A percentile compares a stretch with the other conserved stretches of the same genome.
Evolutionary conservation across 2,797 vertebrate genomes (phyloP).

Genomic region (Eulemur coronatus): DNA sequence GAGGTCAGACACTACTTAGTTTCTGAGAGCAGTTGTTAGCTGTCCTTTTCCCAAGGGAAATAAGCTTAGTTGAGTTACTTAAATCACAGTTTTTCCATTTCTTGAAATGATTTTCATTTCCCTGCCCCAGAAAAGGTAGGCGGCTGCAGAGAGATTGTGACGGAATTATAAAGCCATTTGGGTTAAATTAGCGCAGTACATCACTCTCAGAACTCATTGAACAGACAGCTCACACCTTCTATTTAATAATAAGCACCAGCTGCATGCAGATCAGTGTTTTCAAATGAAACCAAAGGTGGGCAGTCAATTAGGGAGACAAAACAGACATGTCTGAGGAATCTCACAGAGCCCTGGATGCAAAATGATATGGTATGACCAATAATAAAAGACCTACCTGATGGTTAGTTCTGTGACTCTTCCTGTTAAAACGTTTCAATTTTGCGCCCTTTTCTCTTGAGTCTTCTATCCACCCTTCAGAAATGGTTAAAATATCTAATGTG

Average conservation of each 20-base stretch:
- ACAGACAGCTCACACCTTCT: background rate
- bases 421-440: background rate
- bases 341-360: background rate
- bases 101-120: conserved; percentile 57
- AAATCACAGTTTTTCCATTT: conserved; percentile 11
- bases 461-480: background rate
- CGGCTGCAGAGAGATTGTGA: background rate
- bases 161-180: conserved; percentile 14
- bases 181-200: background rate
- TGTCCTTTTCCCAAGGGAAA: conserved; percentile 18
- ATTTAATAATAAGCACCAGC: background rate
- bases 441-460: background rate
- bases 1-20: background rate
- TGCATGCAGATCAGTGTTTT: background rate
- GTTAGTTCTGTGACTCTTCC: background rate
- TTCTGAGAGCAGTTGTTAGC: background rate
- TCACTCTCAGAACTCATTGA: background rate
- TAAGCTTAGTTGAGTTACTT: background rate
- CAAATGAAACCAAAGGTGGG: background rate
- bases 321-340: background rate
- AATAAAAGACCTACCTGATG: background rate
- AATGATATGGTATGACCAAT: background rate
- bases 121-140: conserved; percentile 5
- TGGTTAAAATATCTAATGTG: background rate
- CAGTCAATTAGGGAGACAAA: background rate